Conservation (phyloP, 2,888 invertebrate species). For the Tenthredo distinguenda region DNA sequence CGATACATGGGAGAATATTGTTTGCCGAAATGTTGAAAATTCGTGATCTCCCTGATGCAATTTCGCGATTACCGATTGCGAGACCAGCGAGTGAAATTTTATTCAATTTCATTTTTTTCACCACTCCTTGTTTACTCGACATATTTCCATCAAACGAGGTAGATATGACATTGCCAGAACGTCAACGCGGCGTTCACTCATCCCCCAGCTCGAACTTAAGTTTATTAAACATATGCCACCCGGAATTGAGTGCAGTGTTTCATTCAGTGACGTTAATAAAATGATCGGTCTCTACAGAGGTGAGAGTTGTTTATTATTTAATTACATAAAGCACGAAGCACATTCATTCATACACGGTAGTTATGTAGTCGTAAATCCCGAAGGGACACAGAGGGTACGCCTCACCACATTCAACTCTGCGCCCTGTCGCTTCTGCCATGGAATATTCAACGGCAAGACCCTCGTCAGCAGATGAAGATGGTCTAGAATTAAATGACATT, state of each 20-base stretch:
- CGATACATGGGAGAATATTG: conserved; percentile 21
- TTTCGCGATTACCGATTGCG: neutral
- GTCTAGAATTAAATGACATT: conserved; percentile 60
- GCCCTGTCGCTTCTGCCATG: conserved; percentile 61
- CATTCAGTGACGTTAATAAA: conserved; percentile 36
- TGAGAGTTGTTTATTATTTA: conserved; percentile 50
- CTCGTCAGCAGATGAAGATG: conserved; percentile 68
- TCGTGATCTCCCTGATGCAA: conserved; percentile 9
- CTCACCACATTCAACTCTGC: conserved; percentile 61
- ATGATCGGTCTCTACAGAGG: conserved; percentile 39
- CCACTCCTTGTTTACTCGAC: neutral
- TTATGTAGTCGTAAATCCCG: conserved; percentile 71
- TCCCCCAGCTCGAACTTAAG: neutral
- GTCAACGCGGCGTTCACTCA: neutral
- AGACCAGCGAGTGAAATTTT: neutral
- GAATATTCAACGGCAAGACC: conserved; percentile 64
- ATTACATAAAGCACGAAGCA: conserved; percentile 35
- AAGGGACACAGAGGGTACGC: conserved; percentile 68
- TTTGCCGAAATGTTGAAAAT: conserved; percentile 33
- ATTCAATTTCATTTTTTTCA: neutral
- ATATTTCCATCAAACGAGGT: neutral
- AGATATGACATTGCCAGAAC: neutral
- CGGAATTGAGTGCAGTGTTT: conserved; percentile 23
- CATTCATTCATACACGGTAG: conserved; percentile 55
- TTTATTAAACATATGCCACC: neutral